phyloP scores from a whole-genome alignment of 35 echinoderm and acorn worm species.

The Stichopus chloronotus region DNA sequence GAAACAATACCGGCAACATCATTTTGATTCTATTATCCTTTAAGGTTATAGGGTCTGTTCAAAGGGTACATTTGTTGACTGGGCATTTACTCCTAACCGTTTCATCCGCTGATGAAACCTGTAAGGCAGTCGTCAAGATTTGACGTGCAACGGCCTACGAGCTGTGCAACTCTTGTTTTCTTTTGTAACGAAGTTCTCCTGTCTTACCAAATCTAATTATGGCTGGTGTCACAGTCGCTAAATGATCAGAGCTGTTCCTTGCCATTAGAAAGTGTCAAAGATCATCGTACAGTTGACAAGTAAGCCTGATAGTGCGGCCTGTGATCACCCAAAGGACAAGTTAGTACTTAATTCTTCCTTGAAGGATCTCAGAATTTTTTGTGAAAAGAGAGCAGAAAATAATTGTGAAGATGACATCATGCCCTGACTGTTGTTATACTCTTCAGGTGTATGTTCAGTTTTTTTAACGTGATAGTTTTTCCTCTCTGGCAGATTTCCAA shows the following conservation, averaged over 20 bases:
- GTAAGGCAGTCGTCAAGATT: constrained; percentile 34
- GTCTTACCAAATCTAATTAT: constrained; percentile 44
- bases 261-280: neutral
- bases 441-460: no score
- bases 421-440: no score
- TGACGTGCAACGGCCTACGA: neutral
- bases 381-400: no score
- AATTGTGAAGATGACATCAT: no score
- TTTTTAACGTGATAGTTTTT: no score
- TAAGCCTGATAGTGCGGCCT: no score
- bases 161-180: constrained; percentile 13
- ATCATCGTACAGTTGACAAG: neutral
- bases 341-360: no score
- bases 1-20: neutral
- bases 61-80: constrained; percentile 21
- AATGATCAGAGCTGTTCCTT: neutral
- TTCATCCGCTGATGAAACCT: neutral
- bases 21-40: constrained; percentile 39
- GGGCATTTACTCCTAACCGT: neutral
- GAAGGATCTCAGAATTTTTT: no score
- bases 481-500: no score
- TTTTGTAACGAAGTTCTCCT: neutral
- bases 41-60: neutral
- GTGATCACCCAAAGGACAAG: no score
- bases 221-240: neutral